Evolutionary conservation across 2,888 invertebrate species (phyloP).

Genomic region (Scaeva pyrastri): DNA sequence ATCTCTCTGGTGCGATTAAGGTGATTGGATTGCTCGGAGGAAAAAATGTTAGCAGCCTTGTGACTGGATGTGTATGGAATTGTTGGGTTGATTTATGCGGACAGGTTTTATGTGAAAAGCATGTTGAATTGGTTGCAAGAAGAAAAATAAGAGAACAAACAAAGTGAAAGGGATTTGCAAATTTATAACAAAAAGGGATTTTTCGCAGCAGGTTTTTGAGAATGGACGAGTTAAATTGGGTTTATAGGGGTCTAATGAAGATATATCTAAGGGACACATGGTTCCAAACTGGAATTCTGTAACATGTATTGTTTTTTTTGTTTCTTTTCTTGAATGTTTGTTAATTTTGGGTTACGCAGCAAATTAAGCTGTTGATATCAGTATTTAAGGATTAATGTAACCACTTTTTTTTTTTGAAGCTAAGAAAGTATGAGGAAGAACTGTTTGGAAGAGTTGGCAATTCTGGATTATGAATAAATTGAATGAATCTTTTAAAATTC

Average conservation of each 20-base stretch:
- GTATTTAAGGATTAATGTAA: no score
- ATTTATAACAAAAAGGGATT: conserved; percentile 5
- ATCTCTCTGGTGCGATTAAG: conserved; percentile 57
- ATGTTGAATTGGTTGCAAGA: conserved; percentile 22
- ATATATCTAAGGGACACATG: conserved; percentile 22
- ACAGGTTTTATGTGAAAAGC: conserved; percentile 38
- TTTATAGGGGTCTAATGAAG: conserved; percentile 9
- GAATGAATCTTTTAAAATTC: no score
- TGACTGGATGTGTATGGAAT: conserved; percentile 26
- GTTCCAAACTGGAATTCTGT: background rate
- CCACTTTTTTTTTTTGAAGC: no score
- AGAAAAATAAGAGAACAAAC: conserved; percentile 2
- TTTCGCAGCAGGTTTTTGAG: background rate
- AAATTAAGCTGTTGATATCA: no score
- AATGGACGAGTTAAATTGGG: conserved; percentile 1
- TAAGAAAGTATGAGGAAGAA: no score
- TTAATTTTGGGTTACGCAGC: background rate
- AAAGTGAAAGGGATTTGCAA: conserved; percentile 25
- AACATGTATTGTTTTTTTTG: background rate
- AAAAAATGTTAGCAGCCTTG: conserved; percentile 56
- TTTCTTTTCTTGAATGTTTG: no score
- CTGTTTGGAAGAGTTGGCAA: no score
- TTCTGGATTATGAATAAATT: no score
- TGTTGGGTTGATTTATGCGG: conserved; percentile 55
- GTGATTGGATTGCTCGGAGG: conserved; percentile 60